phyloP scores from a whole-genome alignment of 2,113 vertebrate genomes.

The Arenaria interpres region DNA sequence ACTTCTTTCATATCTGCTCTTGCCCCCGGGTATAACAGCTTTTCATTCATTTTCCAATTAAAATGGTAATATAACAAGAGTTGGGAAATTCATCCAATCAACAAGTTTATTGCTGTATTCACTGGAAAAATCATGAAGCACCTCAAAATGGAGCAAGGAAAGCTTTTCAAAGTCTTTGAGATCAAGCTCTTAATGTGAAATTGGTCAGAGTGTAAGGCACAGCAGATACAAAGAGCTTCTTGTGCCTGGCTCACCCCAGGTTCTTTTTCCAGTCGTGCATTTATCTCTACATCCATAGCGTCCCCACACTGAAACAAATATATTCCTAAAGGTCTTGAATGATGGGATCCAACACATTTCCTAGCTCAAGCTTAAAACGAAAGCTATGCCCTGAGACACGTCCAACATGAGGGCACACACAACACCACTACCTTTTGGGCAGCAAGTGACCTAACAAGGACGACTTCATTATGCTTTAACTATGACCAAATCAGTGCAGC shows the following conservation, averaged over 20 bases:
- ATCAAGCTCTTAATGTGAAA: neutral
- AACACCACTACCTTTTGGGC: neutral
- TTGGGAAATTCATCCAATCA: neutral
- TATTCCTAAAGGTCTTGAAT: neutral
- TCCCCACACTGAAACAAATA: neutral
- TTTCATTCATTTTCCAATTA: constrained; percentile 46
- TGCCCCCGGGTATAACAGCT: constrained; percentile 33
- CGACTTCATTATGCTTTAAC: neutral
- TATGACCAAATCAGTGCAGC: neutral
- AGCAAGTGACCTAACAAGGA: neutral
- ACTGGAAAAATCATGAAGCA: neutral
- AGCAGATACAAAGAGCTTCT: neutral
- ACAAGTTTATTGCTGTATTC: neutral
- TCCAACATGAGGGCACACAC: neutral
- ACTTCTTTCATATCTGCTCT: neutral
- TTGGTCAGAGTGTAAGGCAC: neutral
- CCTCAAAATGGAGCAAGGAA: neutral
- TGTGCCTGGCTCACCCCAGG: neutral
- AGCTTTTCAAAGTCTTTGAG: neutral
- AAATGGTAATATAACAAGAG: neutral
- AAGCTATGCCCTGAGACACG: neutral
- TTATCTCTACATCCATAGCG: neutral
- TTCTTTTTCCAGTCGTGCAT: neutral
- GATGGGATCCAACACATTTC: neutral
- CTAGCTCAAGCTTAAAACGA: neutral